Conservation (phyloP, 2,888 invertebrate species). For the Amiota mariae region DNA sequence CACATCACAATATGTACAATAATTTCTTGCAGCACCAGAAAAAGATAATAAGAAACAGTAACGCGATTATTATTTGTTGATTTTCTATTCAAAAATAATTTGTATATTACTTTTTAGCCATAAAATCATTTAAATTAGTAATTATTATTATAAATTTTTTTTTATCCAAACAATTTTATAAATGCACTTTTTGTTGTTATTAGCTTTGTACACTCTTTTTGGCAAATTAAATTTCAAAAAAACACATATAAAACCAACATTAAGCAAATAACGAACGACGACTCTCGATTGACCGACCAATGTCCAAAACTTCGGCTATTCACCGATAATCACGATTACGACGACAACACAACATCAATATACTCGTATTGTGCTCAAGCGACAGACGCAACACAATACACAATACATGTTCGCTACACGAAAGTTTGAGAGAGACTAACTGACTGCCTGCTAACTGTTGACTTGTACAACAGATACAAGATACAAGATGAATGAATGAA, state of each 20-base stretch:
- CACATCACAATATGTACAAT: too few species aligned
- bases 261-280: conserved; percentile 17
- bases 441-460: too few species aligned
- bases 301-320: conserved; percentile 20
- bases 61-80: too few species aligned
- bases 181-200: background rate
- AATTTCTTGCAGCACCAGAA: too few species aligned
- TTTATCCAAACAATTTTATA: background rate
- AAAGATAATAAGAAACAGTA: too few species aligned
- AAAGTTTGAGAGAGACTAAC: conserved; percentile 62
- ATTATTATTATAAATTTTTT: too few species aligned
- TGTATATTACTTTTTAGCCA: background rate
- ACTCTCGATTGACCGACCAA: background rate
- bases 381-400: conserved; percentile 30
- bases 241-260: background rate
- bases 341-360: conserved; percentile 35
- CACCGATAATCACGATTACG: conserved; percentile 31
- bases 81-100: background rate
- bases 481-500: conserved; percentile 33
- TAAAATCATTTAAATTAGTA: background rate
- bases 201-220: too few species aligned
- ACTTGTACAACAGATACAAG: too few species aligned
- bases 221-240: background rate
- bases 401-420: conserved; percentile 50
- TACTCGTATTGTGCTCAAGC: conserved; percentile 18